These are phyloP conservation scores for Lasiommata megera DNA, from an alignment of 2,888 invertebrate genomes.

Conservation along the genomic window DNA sequence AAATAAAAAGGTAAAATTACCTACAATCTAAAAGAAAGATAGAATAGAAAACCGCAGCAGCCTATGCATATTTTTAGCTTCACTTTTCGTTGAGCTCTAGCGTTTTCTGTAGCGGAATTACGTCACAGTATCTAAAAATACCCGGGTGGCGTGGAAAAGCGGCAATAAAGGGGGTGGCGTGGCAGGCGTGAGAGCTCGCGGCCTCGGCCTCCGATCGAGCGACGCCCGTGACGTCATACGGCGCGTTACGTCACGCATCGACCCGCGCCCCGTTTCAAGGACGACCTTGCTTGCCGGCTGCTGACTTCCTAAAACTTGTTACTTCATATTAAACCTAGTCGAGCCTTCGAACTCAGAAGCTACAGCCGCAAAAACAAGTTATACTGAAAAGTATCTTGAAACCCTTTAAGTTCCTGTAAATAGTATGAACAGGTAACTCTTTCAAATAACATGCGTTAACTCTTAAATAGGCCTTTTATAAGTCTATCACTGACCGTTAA, in stretches of 20 bases:
- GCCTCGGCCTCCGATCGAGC: constrained; percentile 61
- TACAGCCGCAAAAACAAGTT: background rate
- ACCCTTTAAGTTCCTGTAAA: background rate
- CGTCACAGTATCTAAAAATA: constrained; percentile 76
- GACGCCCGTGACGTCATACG: constrained; percentile 69
- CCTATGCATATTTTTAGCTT: constrained; percentile 42
- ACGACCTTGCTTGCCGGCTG: constrained; percentile 63
- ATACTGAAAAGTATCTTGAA: background rate
- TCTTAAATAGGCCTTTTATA: too few species aligned
- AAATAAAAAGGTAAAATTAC: background rate
- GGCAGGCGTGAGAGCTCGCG: constrained; percentile 40
- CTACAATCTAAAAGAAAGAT: background rate
- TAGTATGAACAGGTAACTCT: too few species aligned
- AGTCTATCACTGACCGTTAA: too few species aligned
- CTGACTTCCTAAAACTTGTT: constrained; percentile 56
- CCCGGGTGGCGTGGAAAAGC: constrained; percentile 52
- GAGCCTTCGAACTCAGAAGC: constrained; percentile 10
- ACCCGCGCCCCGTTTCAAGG: constrained; percentile 71
- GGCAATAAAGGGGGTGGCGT: constrained; percentile 49
- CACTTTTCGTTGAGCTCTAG: constrained; percentile 45
- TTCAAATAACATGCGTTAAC: background rate
- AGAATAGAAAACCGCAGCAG: constrained; percentile 20
- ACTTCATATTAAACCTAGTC: constrained; percentile 21
- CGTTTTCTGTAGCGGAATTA: constrained; percentile 56
- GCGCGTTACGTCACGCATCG: constrained; percentile 71